Conservation (phyloP, 2,888 invertebrate species). For the Calameuta pallipes region DNA sequence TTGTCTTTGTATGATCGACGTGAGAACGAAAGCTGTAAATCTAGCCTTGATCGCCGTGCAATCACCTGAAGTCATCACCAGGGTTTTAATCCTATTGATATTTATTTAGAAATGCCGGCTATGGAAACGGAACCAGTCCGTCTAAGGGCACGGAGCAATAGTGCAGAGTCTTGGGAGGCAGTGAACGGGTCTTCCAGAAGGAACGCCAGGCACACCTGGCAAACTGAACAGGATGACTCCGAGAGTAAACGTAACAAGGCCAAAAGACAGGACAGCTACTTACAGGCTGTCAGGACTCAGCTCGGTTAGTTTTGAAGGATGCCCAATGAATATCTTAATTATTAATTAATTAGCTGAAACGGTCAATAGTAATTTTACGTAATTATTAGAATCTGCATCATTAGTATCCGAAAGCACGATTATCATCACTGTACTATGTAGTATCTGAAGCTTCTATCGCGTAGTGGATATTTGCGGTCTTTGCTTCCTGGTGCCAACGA, state of each 20-base stretch:
- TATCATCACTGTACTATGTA: background rate
- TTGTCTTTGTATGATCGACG: background rate
- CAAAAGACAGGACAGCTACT: conserved; percentile 67
- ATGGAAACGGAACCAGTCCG: conserved; percentile 61
- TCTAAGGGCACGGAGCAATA: conserved; percentile 70
- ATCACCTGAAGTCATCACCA: background rate
- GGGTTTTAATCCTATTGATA: background rate
- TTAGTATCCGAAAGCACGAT: background rate
- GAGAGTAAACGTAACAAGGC: conserved; percentile 48
- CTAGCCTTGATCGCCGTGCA: background rate
- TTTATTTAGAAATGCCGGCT: conserved; percentile 43
- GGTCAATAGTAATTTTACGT: background rate
- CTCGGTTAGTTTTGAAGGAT: conserved; percentile 42
- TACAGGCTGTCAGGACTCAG: conserved; percentile 64
- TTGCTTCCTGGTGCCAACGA: background rate
- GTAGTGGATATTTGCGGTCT: background rate
- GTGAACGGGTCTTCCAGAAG: conserved; percentile 46
- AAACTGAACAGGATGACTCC: conserved; percentile 45
- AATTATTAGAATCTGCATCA: background rate
- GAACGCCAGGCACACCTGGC: conserved; percentile 54
- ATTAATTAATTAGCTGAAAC: background rate
- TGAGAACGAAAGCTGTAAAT: background rate
- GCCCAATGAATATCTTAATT: background rate
- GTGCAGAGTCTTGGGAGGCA: conserved; percentile 69
- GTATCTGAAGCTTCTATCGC: background rate